Conservation (phyloP, 2,888 invertebrate species). For the Mimumesa dahlbomi region DNA sequence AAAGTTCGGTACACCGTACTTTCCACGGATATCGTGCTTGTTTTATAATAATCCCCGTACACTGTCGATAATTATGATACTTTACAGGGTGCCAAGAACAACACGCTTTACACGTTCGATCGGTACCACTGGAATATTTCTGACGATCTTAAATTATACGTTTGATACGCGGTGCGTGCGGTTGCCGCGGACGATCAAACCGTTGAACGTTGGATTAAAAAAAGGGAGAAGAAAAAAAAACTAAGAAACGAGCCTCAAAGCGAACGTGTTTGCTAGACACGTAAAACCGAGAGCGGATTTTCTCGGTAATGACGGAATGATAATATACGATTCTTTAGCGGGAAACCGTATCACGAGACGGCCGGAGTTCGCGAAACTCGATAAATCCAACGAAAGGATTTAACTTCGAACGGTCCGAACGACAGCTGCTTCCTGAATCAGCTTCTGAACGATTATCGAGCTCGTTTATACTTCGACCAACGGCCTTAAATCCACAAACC, state of each 20-base stretch:
- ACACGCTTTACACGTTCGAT: constrained; percentile 44
- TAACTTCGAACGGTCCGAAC: constrained; percentile 33
- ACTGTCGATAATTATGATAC: constrained; percentile 40
- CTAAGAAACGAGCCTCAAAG: constrained; percentile 37
- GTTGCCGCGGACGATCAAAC: not conserved
- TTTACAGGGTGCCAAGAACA: constrained; percentile 42
- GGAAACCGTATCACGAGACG: constrained; percentile 34
- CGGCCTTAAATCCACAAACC: constrained; percentile 57
- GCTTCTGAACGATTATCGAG: constrained; percentile 47
- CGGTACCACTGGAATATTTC: constrained; percentile 36
- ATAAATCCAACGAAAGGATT: constrained; percentile 50
- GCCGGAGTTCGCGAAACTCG: constrained; percentile 42
- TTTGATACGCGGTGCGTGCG: no score
- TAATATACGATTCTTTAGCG: constrained; percentile 55
- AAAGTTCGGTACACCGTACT: constrained; percentile 20
- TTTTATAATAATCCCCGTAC: not conserved
- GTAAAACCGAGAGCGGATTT: constrained; percentile 30
- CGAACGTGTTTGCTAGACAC: constrained; percentile 38
- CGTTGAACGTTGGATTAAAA: constrained; percentile 14
- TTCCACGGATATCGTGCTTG: not conserved
- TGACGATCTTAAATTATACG: constrained; percentile 1
- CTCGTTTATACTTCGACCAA: constrained; percentile 49
- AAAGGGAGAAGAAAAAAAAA: constrained; percentile 8
- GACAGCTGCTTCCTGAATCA: constrained; percentile 55
- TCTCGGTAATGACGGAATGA: constrained; percentile 49